Percentiles rank a stretch among this genome's conserved stretches.
phyloP scores from a whole-genome alignment of 1,140 invertebrate species.

The Aphaenogaster floridana region DNA sequence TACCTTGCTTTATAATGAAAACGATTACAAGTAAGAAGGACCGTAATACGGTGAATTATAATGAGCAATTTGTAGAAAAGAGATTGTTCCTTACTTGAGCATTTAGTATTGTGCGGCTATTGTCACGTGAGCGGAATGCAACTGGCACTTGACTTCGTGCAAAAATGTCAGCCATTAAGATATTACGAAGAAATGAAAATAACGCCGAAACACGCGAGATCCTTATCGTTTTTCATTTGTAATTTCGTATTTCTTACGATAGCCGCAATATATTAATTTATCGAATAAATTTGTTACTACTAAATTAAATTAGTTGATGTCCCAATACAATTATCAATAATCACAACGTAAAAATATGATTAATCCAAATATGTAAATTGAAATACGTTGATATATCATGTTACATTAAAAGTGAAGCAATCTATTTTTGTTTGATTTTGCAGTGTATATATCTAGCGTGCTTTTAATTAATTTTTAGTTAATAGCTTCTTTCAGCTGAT shows the following conservation, averaged over 20 bases:
- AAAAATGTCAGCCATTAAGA: conserved; percentile 50
- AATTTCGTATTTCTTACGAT: not conserved
- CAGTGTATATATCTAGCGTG: not conserved
- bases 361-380: not conserved
- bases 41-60: not conserved
- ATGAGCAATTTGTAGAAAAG: conserved; percentile 35
- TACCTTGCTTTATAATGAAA: conserved; percentile 9
- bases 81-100: not conserved
- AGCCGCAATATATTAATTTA: conserved; percentile 21
- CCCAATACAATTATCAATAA: not conserved
- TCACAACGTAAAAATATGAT: not conserved
- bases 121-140: conserved; percentile 41
- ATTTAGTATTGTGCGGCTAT: conserved; percentile 18
- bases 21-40: conserved; percentile 32
- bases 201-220: conserved; percentile 28
- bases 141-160: conserved; percentile 18
- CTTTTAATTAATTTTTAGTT: not conserved
- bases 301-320: not conserved
- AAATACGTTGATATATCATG: not conserved
- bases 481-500: not conserved
- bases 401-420: not conserved
- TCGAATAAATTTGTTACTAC: not conserved
- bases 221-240: conserved; percentile 24
- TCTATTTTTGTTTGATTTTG: not conserved
- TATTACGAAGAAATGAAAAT: conserved; percentile 35